These are phyloP conservation scores for Zapus hudsonius DNA, from an alignment of 2,113 vertebrate genomes.

Conservation along the genomic window DNA sequence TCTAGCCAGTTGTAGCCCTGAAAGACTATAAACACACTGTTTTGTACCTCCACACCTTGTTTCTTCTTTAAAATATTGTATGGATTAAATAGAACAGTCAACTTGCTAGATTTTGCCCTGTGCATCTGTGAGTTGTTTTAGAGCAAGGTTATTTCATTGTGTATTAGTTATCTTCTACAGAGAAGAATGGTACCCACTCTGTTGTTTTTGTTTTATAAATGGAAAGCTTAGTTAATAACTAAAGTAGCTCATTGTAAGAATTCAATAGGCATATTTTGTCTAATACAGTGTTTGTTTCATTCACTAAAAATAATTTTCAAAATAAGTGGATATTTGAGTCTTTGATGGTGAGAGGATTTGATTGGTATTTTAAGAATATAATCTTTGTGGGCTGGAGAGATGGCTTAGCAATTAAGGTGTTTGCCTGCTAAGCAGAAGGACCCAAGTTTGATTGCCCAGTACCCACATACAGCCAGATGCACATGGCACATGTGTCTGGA, in stretches of 20 bases:
- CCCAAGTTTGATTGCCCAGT: too few relatives aligned
- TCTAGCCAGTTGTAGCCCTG: background rate
- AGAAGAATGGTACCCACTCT: background rate
- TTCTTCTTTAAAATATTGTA: background rate
- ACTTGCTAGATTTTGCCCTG: background rate
- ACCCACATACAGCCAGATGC: too few relatives aligned
- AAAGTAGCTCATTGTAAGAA: background rate
- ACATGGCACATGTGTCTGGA: too few relatives aligned
- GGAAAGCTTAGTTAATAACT: background rate
- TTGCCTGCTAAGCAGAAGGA: too few relatives aligned
- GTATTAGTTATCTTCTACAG: background rate
- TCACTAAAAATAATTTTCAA: background rate
- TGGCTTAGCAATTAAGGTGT: too few relatives aligned
- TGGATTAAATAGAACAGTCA: background rate
- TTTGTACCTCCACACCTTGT: background rate
- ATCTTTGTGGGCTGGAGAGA: background rate
- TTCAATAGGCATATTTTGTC: background rate
- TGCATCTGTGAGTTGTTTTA: background rate
- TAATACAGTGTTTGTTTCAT: background rate
- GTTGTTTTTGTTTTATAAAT: conserved; percentile 1
- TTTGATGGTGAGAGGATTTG: background rate
- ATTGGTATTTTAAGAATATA: background rate
- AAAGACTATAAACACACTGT: background rate
- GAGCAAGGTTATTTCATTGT: background rate
- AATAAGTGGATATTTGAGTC: too few relatives aligned